Conservation (phyloP, 2,797 vertebrate genomes). For the Poeciliopsis turneri region DNA sequence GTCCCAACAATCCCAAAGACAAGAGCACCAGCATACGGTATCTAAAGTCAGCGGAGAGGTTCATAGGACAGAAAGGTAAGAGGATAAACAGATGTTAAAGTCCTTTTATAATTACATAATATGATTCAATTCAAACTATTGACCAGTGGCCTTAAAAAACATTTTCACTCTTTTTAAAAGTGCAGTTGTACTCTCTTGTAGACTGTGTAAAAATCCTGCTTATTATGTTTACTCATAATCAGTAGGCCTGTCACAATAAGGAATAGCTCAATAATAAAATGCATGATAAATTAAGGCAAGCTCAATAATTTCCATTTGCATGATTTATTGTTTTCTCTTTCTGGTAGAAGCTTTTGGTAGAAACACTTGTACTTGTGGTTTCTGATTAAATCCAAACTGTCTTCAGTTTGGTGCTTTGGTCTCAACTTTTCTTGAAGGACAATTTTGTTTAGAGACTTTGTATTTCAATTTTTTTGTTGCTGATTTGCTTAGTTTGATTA, state of each 20-base stretch:
- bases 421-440: too few species aligned
- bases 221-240: not conserved
- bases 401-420: too few species aligned
- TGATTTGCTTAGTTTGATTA: too few species aligned
- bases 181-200: not conserved
- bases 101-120: not conserved
- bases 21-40: conserved; percentile 98
- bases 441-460: too few species aligned
- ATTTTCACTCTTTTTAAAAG: not conserved
- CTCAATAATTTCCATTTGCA: too few species aligned
- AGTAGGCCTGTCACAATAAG: not conserved
- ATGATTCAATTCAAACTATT: not conserved
- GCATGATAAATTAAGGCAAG: too few species aligned
- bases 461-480: too few species aligned
- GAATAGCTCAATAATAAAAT: not conserved
- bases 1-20: conserved; percentile 96
- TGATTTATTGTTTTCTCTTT: too few species aligned
- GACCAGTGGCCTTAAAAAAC: not conserved
- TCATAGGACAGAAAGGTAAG: conserved; percentile 95
- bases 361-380: too few species aligned
- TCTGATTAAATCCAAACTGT: too few species aligned
- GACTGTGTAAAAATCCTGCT: not conserved
- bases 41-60: conserved; percentile 89
- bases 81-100: not conserved
- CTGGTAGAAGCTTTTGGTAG: too few species aligned